phyloP scores from a whole-genome alignment of 1,140 invertebrate species.

The Diabrotica virgifera region DNA sequence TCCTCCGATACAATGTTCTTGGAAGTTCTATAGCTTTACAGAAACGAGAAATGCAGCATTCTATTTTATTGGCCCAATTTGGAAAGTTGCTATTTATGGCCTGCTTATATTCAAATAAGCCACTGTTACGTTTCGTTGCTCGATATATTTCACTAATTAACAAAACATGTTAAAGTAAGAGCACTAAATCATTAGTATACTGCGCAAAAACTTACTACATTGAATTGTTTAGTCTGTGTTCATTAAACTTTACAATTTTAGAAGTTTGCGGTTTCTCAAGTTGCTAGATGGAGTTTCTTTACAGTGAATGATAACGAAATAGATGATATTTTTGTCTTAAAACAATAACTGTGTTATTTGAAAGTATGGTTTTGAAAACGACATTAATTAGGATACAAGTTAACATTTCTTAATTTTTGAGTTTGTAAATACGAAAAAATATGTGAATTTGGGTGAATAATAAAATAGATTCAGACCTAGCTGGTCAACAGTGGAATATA shows the following conservation, averaged over 20 bases:
- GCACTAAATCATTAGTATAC: conserved; percentile 23
- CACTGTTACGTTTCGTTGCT: background rate
- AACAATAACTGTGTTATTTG: too few species aligned
- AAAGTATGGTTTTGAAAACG: too few species aligned
- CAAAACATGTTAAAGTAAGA: conserved; percentile 20
- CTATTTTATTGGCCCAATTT: conserved; percentile 18
- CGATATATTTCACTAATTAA: conserved; percentile 16
- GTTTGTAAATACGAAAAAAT: too few species aligned
- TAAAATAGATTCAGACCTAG: too few species aligned
- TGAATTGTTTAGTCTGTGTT: conserved; percentile 27
- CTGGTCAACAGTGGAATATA: too few species aligned
- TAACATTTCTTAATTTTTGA: too few species aligned
- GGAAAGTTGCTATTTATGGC: conserved; percentile 17
- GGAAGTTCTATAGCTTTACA: conserved; percentile 17
- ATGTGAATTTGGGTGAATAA: too few species aligned
- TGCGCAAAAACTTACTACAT: conserved; percentile 27
- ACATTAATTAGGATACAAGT: too few species aligned
- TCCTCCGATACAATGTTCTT: conserved; percentile 5
- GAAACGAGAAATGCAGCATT: too few species aligned
- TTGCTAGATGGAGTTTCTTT: too few species aligned
- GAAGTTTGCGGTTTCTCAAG: conserved; percentile 6
- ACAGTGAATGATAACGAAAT: too few species aligned
- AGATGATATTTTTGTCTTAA: too few species aligned
- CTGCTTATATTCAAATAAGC: conserved; percentile 26
- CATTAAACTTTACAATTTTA: conserved; percentile 27